Evolutionary conservation across 2,797 vertebrate genomes (phyloP).

Genomic region (Meda fulgida): DNA sequence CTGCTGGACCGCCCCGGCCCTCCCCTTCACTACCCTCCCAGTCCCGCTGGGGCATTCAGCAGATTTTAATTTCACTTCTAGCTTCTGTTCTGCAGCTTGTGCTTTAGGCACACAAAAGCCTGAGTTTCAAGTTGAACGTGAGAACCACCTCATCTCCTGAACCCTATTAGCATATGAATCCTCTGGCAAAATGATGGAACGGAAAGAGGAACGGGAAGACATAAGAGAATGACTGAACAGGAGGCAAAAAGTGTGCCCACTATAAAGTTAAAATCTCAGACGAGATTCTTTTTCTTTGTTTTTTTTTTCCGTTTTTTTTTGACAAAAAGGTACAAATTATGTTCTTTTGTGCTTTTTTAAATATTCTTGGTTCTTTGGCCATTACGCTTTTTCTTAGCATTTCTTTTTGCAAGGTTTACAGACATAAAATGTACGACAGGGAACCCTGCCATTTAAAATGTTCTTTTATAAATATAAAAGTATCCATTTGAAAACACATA

Average conservation of each 20-base stretch:
- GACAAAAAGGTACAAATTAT: background rate
- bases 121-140: conserved; percentile 89
- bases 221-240: conserved; percentile 59
- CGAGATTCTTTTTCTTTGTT: conserved; percentile 9
- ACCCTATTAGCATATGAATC: conserved; percentile 94
- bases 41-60: conserved; percentile 80
- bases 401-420: background rate
- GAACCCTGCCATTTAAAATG: background rate
- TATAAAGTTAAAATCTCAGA: conserved; percentile 45
- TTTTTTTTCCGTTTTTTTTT: too few relatives aligned
- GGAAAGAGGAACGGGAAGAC: conserved; percentile 60
- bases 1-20: conserved; percentile 50
- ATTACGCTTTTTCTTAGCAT: background rate
- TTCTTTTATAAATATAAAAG: background rate
- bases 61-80: conserved; percentile 87
- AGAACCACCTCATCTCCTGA: conserved; percentile 95
- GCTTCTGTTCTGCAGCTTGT: conserved; percentile 81
- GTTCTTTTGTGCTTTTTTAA: conserved; percentile 30
- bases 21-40: conserved; percentile 64
- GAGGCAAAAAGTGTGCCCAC: conserved; percentile 51
- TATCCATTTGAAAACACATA: conserved; percentile 5
- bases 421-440: background rate
- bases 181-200: conserved; percentile 76
- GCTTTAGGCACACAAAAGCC: conserved; percentile 84
- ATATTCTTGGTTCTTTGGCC: background rate